Conservation (phyloP, 2,797 vertebrate species). For the Tokudaia tokunoshimensis region DNA sequence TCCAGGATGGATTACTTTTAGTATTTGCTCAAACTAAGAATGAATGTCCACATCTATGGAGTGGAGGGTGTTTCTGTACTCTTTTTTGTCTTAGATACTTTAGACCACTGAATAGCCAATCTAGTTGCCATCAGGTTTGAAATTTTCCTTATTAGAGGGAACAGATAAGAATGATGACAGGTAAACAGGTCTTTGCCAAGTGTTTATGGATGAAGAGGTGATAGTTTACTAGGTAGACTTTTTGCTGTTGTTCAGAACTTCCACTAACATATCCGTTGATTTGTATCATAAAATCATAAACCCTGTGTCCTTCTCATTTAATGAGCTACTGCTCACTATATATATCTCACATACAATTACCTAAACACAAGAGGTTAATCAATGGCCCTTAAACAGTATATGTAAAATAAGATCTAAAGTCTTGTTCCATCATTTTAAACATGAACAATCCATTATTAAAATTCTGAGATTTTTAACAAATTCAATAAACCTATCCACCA, state of each 20-base stretch:
- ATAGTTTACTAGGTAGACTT: neutral
- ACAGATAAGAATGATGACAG: neutral
- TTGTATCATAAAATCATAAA: neutral
- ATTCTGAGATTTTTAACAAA: constrained; percentile 48
- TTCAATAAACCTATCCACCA: constrained; percentile 12
- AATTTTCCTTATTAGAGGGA: neutral
- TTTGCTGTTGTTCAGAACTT: neutral
- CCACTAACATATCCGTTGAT: neutral
- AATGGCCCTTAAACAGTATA: neutral
- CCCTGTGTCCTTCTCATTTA: neutral
- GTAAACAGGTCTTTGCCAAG: neutral
- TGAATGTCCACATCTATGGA: neutral
- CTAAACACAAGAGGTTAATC: neutral
- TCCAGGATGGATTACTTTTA: constrained; percentile 19
- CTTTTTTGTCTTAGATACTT: neutral
- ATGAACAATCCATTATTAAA: constrained; percentile 20
- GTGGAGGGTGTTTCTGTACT: neutral
- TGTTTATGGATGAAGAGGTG: neutral
- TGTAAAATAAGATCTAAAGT: constrained; percentile 4
- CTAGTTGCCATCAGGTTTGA: neutral
- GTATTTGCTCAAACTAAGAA: constrained; percentile 17
- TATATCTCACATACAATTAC: neutral
- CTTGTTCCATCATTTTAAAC: constrained; percentile 18
- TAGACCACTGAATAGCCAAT: constrained; percentile 5
- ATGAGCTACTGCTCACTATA: neutral